Conservation (phyloP, 1,140 invertebrate genomes). For the Chironomus tepperi region DNA sequence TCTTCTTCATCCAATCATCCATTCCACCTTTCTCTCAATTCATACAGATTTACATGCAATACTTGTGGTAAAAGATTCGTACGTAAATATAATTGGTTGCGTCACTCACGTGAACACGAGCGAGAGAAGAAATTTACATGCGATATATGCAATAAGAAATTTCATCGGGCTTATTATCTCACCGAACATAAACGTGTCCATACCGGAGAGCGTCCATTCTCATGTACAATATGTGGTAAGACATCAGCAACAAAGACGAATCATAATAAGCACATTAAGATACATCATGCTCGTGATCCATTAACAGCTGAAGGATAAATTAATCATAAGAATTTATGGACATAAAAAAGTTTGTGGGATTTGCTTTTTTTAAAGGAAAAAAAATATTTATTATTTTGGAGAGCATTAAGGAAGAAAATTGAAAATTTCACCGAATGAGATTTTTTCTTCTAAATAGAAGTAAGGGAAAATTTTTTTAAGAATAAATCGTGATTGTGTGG, state of each 20-base stretch:
- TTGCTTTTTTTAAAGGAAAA: not conserved
- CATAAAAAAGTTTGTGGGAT: slow-evolving; percentile 27
- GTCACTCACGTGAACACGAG: slow-evolving; percentile 84
- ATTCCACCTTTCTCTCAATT: too few species aligned
- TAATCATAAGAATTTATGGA: slow-evolving; percentile 27
- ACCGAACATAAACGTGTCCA: slow-evolving; percentile 79
- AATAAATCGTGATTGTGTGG: not conserved
- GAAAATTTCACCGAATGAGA: not conserved
- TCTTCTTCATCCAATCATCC: too few species aligned
- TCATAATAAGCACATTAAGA: slow-evolving; percentile 80
- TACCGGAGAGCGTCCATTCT: slow-evolving; percentile 60
- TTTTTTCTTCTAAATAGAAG: too few species aligned
- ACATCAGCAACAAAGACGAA: slow-evolving; percentile 78
- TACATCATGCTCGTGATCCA: slow-evolving; percentile 76
- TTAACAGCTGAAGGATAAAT: slow-evolving; percentile 71
- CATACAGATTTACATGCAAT: slow-evolving; percentile 57
- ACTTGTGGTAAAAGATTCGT: slow-evolving; percentile 91
- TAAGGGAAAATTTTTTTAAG: not conserved
- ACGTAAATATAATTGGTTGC: slow-evolving; percentile 82
- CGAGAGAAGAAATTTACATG: slow-evolving; percentile 82
- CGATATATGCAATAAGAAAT: slow-evolving; percentile 75
- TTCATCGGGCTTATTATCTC: slow-evolving; percentile 78
- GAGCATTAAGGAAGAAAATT: not conserved
- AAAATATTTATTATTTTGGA: not conserved
- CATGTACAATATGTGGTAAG: slow-evolving; percentile 79